These are phyloP conservation scores for Hydriomena furcata DNA, from an alignment of 2,888 invertebrate species.

Conservation along the genomic window DNA sequence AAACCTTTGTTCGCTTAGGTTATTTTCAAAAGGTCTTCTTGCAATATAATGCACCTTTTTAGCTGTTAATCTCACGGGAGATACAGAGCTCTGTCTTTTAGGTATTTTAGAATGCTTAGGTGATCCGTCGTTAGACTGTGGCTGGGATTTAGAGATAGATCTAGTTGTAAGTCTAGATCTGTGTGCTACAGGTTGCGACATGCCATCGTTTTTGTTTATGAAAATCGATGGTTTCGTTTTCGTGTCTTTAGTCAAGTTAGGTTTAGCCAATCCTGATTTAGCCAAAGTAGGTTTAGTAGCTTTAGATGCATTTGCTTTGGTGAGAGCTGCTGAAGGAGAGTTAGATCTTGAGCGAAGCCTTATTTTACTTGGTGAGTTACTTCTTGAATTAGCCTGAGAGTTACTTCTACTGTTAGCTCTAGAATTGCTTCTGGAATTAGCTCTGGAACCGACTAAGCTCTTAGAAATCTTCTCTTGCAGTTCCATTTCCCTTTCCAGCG, in stretches of 20 bases:
- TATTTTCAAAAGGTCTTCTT: conserved; percentile 54
- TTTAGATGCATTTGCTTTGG: conserved; percentile 8
- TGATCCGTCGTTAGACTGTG: conserved; percentile 75
- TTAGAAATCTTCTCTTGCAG: conserved; percentile 63
- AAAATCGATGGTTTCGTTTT: conserved; percentile 54
- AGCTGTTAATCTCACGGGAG: conserved; percentile 57
- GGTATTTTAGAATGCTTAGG: conserved; percentile 79
- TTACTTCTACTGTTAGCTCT: conserved; percentile 37
- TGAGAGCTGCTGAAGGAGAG: conserved; percentile 60
- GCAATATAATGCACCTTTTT: conserved; percentile 47
- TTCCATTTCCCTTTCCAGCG: conserved; percentile 76
- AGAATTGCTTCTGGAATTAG: conserved; percentile 37
- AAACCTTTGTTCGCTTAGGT: conserved; percentile 63
- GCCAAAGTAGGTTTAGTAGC: conserved; percentile 3
- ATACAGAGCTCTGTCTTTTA: conserved; percentile 73
- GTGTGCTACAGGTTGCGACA: conserved; percentile 59
- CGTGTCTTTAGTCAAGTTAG: conserved; percentile 54
- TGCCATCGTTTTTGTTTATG: conserved; percentile 55
- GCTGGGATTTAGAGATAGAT: conserved; percentile 69
- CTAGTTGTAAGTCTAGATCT: conserved; percentile 57
- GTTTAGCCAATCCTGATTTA: conserved; percentile 5
- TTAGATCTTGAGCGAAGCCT: conserved; percentile 71
- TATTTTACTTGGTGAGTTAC: conserved; percentile 69
- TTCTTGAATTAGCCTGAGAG: conserved; percentile 58
- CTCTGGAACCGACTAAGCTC: conserved; percentile 51